Percentiles rank a stretch among this genome's conserved stretches.
phyloP scores from a whole-genome alignment of 2,113 vertebrate species.

The Neogobius melanostomus region DNA sequence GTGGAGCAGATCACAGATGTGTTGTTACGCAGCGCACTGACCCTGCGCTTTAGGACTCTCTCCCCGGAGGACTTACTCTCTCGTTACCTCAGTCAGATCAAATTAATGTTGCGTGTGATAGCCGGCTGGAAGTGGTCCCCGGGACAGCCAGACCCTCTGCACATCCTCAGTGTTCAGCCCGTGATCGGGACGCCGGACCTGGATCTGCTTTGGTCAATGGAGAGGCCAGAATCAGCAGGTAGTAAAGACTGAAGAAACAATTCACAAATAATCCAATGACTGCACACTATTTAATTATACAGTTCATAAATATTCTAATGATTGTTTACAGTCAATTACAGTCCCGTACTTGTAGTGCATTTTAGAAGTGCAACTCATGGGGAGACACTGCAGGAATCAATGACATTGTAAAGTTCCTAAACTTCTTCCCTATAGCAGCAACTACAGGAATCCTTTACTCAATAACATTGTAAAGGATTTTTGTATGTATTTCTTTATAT shows the following conservation, averaged over 20 bases:
- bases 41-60: constrained; percentile 85
- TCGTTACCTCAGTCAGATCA: constrained; percentile 85
- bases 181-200: constrained; percentile 80
- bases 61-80: constrained; percentile 91
- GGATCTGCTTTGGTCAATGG: constrained; percentile 89
- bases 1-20: constrained; percentile 88
- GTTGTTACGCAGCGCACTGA: constrained; percentile 85
- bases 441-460: too few relatives aligned
- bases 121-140: constrained; percentile 65
- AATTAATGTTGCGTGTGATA: constrained; percentile 77
- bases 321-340: not conserved
- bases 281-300: not conserved
- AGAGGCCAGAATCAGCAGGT: constrained; percentile 72
- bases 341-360: not conserved
- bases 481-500: too few relatives aligned
- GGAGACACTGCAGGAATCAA: too few relatives aligned
- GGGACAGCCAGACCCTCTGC: constrained; percentile 85
- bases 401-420: too few relatives aligned
- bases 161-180: constrained; percentile 87
- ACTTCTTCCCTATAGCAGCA: too few relatives aligned
- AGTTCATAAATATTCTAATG: too few relatives aligned
- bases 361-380: not conserved
- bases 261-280: too few relatives aligned
- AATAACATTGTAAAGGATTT: too few relatives aligned
- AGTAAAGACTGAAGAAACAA: not conserved